These are phyloP conservation scores for Apomyelois bistriatella DNA, from an alignment of 2,888 invertebrate genomes.

Conservation along the genomic window DNA sequence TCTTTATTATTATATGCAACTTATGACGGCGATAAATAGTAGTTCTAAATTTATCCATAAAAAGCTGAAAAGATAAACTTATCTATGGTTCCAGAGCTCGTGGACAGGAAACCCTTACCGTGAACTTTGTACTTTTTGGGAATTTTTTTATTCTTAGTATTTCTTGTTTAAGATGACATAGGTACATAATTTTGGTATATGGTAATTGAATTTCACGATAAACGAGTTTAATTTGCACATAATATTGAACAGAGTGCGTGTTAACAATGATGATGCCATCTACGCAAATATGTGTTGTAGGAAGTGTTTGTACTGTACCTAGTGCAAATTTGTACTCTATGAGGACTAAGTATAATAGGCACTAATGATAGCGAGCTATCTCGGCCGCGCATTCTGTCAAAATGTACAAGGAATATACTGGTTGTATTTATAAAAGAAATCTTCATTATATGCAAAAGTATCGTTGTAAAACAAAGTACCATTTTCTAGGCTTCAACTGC, in stretches of 20 bases:
- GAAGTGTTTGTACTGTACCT: slow-evolving; percentile 9
- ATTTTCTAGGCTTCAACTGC: too few relatives aligned
- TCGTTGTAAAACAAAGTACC: too few relatives aligned
- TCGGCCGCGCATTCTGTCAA: background rate
- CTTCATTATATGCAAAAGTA: too few relatives aligned
- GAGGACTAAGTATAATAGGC: background rate
- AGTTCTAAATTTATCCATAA: too few relatives aligned
- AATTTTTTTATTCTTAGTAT: background rate
- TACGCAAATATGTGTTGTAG: slow-evolving; percentile 12
- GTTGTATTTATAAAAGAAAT: too few relatives aligned
- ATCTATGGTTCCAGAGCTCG: too few relatives aligned
- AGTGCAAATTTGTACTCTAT: slow-evolving; percentile 15
- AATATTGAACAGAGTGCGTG: slow-evolving; percentile 10
- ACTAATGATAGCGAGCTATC: background rate
- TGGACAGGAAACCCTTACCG: too few relatives aligned
- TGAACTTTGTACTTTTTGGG: too few relatives aligned
- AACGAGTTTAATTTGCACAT: slow-evolving; percentile 16
- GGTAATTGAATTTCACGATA: slow-evolving; percentile 14
- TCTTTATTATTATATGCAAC: too few relatives aligned
- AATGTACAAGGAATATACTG: too few relatives aligned
- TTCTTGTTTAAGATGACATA: background rate
- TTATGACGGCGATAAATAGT: too few relatives aligned
- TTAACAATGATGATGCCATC: slow-evolving; percentile 13
- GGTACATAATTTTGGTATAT: slow-evolving; percentile 7
- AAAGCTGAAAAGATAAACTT: too few relatives aligned